These are phyloP conservation scores for Opisthocomus hoazin DNA, from an alignment of 2,113 vertebrate species.

Conservation along the genomic window DNA sequence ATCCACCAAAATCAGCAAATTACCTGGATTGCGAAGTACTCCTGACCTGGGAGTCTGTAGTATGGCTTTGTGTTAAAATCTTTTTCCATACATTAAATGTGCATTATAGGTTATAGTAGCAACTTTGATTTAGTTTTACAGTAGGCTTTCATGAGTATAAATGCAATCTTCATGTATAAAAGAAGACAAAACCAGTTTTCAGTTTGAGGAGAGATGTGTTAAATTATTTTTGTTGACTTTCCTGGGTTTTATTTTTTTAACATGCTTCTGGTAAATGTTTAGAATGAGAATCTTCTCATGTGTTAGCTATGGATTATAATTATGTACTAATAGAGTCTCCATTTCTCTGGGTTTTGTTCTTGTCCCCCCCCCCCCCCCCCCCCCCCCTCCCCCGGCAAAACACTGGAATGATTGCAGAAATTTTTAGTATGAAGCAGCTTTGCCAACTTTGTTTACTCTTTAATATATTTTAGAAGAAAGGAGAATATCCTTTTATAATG, in stretches of 20 bases:
- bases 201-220: background rate
- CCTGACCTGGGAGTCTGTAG: background rate
- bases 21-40: background rate
- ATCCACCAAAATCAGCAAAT: background rate
- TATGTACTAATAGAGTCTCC: background rate
- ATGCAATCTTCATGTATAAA: background rate
- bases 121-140: background rate
- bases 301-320: background rate
- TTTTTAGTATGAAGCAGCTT: background rate
- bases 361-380: background rate
- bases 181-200: background rate
- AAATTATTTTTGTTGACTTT: background rate
- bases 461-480: background rate
- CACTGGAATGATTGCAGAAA: background rate
- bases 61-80: background rate
- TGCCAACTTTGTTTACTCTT: background rate
- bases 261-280: background rate
- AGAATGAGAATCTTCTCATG: background rate
- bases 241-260: background rate
- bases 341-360: fast-evolving
- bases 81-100: background rate
- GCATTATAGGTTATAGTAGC: background rate
- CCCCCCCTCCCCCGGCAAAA: background rate
- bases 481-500: background rate
- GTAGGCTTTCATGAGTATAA: background rate